Base-by-base conservation (phyloP, 2,113 vertebrate genomes). In the Microcebus lehilahytsara region DNA sequence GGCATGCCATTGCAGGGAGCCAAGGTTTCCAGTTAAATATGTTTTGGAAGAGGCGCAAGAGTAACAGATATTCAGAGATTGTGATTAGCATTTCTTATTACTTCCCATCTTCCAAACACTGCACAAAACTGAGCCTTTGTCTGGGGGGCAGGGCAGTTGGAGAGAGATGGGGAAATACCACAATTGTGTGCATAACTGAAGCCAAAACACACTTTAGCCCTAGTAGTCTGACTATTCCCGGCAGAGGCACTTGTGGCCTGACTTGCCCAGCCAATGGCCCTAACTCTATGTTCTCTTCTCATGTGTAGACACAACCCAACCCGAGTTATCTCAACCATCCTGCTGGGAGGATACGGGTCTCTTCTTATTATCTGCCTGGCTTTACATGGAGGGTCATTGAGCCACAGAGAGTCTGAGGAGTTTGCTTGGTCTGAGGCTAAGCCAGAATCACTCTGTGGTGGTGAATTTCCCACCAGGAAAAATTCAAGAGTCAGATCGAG, bases 141-240 rank as follows among this genome's bases (percentile, higher is more conserved):
- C 32, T 58, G 1, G 64, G 62, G 46, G 69, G 11, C 14, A 32
- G 37, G 20, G 23, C 46, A 32, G 49, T n/a, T 94, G 40, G n/a
- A 25, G 46, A 91, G 75, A 51, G 7, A 90, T 93, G 90, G 66
- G 95, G 71, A 81, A 95, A 90, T 85, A 77, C 74, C 93, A 94
- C 96, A 96, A 46, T 4, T 96, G 79, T 93, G 69, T 97, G 86
- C 83, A 79, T 53, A 96, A 74, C 80, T 75, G 75, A 92, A 89
- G 93, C 93, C 98, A 98, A 96, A 96, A 92, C 75, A 96, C 88
- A 95, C 66, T 93, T 72, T 30, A 81, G 85, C 53, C 69, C 84
- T 79, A 46, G 49, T 62, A 60, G 46, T 83, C 37, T 77, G 32
- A 78, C 60, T 95, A 79, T 97, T 97, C 97, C 96, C 14, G 0